These are phyloP conservation scores for Chloroceryle amazona DNA, from an alignment of 2,797 vertebrate species.

Conservation along the genomic window DNA sequence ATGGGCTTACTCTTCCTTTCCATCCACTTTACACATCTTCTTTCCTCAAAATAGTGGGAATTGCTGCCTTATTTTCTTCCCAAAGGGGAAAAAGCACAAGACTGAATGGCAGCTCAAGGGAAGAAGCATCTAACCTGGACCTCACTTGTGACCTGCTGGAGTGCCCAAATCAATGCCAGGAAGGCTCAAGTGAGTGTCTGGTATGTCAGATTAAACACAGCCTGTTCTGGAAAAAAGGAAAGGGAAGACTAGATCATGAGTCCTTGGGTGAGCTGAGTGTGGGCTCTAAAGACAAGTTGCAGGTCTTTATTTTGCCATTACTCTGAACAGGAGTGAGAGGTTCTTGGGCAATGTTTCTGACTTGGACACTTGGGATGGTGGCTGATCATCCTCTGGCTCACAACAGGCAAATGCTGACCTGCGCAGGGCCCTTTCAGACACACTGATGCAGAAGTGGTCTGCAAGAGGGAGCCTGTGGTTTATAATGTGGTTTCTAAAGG, in stretches of 20 bases:
- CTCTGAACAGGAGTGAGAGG: neutral
- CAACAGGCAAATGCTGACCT: neutral
- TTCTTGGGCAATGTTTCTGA: neutral
- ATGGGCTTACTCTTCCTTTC: neutral
- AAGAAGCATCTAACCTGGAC: neutral
- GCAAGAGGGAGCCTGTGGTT: neutral
- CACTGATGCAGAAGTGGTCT: neutral
- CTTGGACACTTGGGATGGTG: too few species aligned
- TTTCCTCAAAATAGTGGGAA: neutral
- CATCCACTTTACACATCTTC: neutral
- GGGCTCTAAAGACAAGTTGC: neutral
- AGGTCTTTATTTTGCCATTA: neutral
- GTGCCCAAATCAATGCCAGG: neutral
- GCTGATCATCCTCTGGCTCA: neutral
- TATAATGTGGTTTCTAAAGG: neutral
- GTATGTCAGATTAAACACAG: neutral
- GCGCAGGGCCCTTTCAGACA: neutral
- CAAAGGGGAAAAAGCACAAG: neutral
- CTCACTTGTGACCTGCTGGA: neutral
- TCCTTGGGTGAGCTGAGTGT: neutral
- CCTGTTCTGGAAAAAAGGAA: neutral
- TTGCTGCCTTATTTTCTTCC: neutral
- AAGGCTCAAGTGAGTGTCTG: neutral
- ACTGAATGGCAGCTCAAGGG: neutral
- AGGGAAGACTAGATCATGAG: neutral